Evolutionary conservation across 2,797 vertebrate genomes (phyloP), one percentile per base, ranked within the genome.

Genomic region (Gephyroberyx darwinii): DNA sequence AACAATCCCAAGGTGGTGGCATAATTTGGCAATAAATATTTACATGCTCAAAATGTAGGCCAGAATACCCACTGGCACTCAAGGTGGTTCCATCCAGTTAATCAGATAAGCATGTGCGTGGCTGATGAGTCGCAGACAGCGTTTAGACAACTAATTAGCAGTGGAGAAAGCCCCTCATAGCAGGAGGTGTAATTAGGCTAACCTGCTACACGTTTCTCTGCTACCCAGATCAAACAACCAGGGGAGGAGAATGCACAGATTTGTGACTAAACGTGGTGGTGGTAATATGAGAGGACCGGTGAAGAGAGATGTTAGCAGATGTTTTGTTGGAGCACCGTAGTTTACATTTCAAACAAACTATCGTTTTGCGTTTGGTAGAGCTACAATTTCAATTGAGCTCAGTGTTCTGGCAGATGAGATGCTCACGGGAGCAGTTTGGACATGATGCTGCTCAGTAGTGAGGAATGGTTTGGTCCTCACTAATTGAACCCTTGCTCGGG

Each of bases 81-180:
- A 83, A 77, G 83, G 77, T 72, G 73, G 69, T 82, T 68, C 70
- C 61, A 70, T 71, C 81, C 64, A 58, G 74, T 81, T 83, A 86
- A 86, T 78, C 75, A 72, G 75, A 71, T 67, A 65, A 82, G 79
- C 63, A 48, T 60, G 48, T 57, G 83, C 71, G 54, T 68, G 62
- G 69, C 65, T 66, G 70, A 82, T 79, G 78, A 73, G 70, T 79
- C 78, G 72, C 79, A 81, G 83, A 84, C 83, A 86, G 77, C 81
- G 81, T 86, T 86, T 79, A 88, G 81, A 81, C 79, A 71, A 81
- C 83, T 85, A 86, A 88, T 88, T 88, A 85, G 79, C 64, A 61
- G 50, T 52, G 59, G 65, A 73, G 69, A 72, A 74, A 57, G 60
- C 72, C 59, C 68, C 52, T 86, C 84, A 57, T 83, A 81, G 84